A percentile compares a stretch with the other conserved stretches of the same genome.
These are phyloP conservation scores for Muscidifurax raptorellus DNA, from an alignment of 1,140 invertebrate species.

Conservation along the genomic window DNA sequence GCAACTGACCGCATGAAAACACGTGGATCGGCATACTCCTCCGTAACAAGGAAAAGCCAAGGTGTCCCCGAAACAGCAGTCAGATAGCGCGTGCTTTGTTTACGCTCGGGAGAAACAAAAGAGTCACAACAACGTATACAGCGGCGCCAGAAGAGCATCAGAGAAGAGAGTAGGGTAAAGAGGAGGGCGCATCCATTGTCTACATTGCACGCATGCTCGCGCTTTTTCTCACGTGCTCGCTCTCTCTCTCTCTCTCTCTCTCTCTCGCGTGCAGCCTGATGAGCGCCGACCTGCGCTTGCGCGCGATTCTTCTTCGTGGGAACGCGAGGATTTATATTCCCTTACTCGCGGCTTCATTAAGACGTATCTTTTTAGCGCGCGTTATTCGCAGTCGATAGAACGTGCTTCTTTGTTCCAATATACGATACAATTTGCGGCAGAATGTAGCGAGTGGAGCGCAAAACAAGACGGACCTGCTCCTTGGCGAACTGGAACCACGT, in stretches of 20 bases:
- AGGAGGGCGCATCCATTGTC: slow-evolving; percentile 31
- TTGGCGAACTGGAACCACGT: slow-evolving; percentile 95
- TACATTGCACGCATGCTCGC: slow-evolving; percentile 48
- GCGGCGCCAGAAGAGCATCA: not conserved
- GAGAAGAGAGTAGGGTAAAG: no score
- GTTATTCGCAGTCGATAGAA: no score
- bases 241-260: not conserved
- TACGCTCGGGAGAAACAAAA: not conserved
- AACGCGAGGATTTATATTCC: slow-evolving; percentile 36
- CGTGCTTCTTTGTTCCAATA: no score
- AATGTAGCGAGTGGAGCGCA: not conserved
- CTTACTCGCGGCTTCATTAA: slow-evolving; percentile 42
- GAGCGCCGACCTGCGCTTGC: slow-evolving; percentile 13
- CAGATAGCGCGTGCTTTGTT: no score
- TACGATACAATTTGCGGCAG: no score
- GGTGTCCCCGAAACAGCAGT: not conserved
- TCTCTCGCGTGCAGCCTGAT: not conserved
- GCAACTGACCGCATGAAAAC: no score
- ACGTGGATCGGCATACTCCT: no score
- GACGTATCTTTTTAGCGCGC: slow-evolving; percentile 5
- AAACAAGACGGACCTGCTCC: slow-evolving; percentile 83
- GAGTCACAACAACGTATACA: no score
- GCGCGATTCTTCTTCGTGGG: slow-evolving; percentile 32
- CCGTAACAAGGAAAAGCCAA: not conserved
- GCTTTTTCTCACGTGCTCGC: slow-evolving; percentile 45